Evolutionary conservation across 92 coral and sea anemone species (phyloP), one percentile per base, ranked within the genome.

Genomic region (Actinostola sp.): DNA sequence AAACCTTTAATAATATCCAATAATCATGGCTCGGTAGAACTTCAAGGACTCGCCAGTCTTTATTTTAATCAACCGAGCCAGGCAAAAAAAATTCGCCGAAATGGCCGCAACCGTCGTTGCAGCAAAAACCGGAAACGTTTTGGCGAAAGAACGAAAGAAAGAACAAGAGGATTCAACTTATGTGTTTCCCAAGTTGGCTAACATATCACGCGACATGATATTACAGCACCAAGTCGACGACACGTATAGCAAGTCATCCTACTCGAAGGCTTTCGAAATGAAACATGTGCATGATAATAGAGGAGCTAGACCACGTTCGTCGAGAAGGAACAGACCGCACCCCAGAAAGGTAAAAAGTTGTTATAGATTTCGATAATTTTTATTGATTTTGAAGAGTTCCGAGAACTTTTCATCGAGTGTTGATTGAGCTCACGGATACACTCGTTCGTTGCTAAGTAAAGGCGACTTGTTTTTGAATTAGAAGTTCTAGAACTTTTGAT

Each of bases 291-390:
- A 11, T 11, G 63, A 30, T 2, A 8, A 30, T 16, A 3, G 19
- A n/a, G 21, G 30, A 5, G 6, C 36, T 28, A 81, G 97, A 44
- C 97, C 92, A 12, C 84, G 88, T 24, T 92, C 97, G 10, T 84
- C 82, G 8, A 83, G 97, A 62, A 79, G 96, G 28, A 92, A 89
- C 52, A 73, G 97, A 1, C 99, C 99, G 0, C 99, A 92, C 73
- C 99, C 99, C 1, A 84, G 89, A 13, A 74, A 86, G 99, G 99
- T 92, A 32, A 14, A 67, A 30, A 4, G 36, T 5, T 20, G 6
- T 2, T 8, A 48, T 48, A 48, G n/a, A n/a, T n/a, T n/a, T n/a
- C n/a, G n/a, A n/a, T n/a, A n/a, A n/a, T n/a, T n/a, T n/a, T n/a
- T n/a, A n/a, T n/a, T n/a, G n/a, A n/a, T n/a, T n/a, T n/a, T n/a